phyloP scores from a whole-genome alignment of 2,797 vertebrate species.

The Poliocrania exsul region DNA sequence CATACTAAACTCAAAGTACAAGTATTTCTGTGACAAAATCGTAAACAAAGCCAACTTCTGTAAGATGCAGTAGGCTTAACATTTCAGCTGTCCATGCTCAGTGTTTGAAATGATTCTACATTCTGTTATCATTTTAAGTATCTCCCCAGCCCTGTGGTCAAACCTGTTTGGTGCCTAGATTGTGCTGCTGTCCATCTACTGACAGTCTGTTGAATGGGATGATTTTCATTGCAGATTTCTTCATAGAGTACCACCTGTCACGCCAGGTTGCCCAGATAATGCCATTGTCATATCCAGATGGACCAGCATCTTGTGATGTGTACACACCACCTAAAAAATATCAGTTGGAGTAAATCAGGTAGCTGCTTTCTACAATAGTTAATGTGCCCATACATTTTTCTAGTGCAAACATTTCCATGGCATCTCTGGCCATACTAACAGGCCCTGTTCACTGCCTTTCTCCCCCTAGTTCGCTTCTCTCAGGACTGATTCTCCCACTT shows the following conservation, averaged over 20 bases:
- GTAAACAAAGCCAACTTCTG: neutral
- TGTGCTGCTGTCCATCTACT: constrained; percentile 76
- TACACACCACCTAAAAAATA: constrained; percentile 85
- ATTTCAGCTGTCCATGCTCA: neutral
- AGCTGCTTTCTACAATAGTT: neutral
- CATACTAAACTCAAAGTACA: neutral
- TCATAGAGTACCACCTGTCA: constrained; percentile 93
- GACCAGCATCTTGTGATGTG: constrained; percentile 78
- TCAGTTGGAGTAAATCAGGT: neutral
- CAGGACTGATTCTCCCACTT: neutral
- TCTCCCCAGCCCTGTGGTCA: neutral
- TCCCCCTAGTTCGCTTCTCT: neutral
- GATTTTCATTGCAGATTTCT: constrained; percentile 93
- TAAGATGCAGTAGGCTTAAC: neutral
- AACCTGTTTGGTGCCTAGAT: constrained; percentile 77
- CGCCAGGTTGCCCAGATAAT: constrained; percentile 95
- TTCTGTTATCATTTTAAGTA: constrained; percentile 42
- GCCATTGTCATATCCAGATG: constrained; percentile 87
- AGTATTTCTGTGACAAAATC: neutral
- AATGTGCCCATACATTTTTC: neutral
- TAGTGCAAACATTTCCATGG: neutral
- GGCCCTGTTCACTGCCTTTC: neutral
- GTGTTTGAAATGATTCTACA: neutral
- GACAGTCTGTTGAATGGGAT: constrained; percentile 85
- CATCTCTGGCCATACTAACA: neutral